Evolutionary conservation across 2,113 vertebrate species (phyloP).

Genomic region (Zosterops japonicus): DNA sequence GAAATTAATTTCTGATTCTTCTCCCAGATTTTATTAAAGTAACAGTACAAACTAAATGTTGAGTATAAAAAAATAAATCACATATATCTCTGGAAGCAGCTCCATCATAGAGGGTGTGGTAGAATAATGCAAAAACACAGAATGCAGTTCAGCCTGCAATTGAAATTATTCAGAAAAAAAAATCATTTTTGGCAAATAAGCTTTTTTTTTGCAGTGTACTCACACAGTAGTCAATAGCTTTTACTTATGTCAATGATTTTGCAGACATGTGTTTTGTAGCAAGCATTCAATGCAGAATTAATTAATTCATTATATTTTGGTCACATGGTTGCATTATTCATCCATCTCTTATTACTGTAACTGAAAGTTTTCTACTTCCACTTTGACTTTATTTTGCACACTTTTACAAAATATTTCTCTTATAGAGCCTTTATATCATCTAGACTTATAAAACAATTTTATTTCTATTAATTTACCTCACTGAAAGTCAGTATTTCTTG

Average conservation of each 20-base stretch:
- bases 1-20: not conserved
- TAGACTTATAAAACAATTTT: not conserved
- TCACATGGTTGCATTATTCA: not conserved
- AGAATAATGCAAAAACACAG: not conserved
- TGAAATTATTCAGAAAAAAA: not conserved
- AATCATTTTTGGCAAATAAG: not conserved
- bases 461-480: not conserved
- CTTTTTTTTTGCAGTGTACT: not conserved
- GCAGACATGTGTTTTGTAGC: not conserved
- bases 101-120: not conserved
- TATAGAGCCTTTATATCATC: not conserved
- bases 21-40: not conserved
- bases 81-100: not conserved
- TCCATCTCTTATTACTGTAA: not conserved
- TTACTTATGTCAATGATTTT: not conserved
- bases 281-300: not conserved
- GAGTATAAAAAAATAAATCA: not conserved
- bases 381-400: not conserved
- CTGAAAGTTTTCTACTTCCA: not conserved
- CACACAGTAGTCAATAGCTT: accelerated
- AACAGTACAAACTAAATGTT: not conserved
- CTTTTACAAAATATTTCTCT: not conserved
- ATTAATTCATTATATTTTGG: not conserved
- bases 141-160: not conserved
- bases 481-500: not conserved